Evolutionary conservation across 2,888 invertebrate genomes (phyloP), one percentile per base, ranked within the genome.

Genomic region (Eudasyphora cyanicolor): DNA sequence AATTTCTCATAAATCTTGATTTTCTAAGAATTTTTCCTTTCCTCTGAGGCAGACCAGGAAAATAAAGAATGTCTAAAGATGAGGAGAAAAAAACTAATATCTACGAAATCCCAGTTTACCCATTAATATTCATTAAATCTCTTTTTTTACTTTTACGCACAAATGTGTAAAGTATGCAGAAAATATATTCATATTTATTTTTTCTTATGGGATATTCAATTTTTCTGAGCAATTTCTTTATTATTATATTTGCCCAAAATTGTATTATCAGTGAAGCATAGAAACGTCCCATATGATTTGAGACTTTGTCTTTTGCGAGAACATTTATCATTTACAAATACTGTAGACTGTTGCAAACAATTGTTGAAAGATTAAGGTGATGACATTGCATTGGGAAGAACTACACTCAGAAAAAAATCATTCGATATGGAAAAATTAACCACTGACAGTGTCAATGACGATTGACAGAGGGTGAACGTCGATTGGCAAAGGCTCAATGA

Each of bases 41-140:
- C n/a, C 49, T 49, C 12, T 10, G 45, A 45, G 12, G 45, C n/a
- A n/a, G 3, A n/a, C 3, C n/a, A 27, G 27, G 29, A 17, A n/a
- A 17, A 12, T 24, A 14, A 49, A 7, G 12, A 7, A n/a, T 7
- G 45, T 45, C n/a, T 2, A n/a, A n/a, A n/a, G 4, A n/a, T 14
- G 7, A 60, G n/a, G 29, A 10, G 29, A 12, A 60, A 21, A 12
- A 60, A 29, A 29, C 7, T 21, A 35, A 42, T 67, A 67, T 42
- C 38, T 42, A 62, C 60, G 73, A 76, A 78, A 64, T 78, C 67
- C 70, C 75, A 62, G 14, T 60, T 75, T 67, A 35, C 75, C 35
- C 81, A 80, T 84, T 84, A 80, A 84, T 84, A 81, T 84, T 84
- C 80, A 84, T 84, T 84, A 84, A 78, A 57, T 57, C 27, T 24